These are phyloP conservation scores for Atlantisia rogersi DNA, from an alignment of 2,113 vertebrate genomes.

Conservation along the genomic window DNA sequence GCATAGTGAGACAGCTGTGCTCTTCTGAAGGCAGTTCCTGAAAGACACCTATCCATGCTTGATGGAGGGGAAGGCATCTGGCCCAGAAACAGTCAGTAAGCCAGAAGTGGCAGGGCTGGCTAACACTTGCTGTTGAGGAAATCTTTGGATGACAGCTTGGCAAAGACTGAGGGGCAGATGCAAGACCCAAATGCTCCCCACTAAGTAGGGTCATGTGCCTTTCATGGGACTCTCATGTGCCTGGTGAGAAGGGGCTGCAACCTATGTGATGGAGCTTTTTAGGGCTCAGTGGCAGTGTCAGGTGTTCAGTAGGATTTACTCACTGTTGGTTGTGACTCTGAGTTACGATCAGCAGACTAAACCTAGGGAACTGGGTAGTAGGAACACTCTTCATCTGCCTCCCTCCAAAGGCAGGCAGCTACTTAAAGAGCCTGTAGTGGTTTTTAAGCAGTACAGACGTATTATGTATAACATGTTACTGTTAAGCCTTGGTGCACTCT, in stretches of 20 bases:
- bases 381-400: not conserved
- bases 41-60: not conserved
- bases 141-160: not conserved
- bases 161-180: not conserved
- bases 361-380: not conserved
- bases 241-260: not conserved
- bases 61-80: not conserved
- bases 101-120: not conserved
- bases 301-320: not conserved
- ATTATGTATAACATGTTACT: not conserved
- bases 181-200: not conserved
- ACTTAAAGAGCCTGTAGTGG: not conserved
- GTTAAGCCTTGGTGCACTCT: slow-evolving; percentile 5
- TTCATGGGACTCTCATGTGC: not conserved
- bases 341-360: not conserved
- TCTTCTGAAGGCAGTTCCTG: slow-evolving; percentile 16
- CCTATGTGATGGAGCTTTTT: not conserved
- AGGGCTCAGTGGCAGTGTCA: not conserved
- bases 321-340: not conserved
- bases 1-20: not conserved
- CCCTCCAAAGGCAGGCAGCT: not conserved
- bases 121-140: not conserved
- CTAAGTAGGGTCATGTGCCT: not conserved
- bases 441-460: not conserved
- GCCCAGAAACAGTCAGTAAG: not conserved